Base-by-base conservation (phyloP, 2,797 vertebrate species). In the Sphaeramia orbicularis region DNA sequence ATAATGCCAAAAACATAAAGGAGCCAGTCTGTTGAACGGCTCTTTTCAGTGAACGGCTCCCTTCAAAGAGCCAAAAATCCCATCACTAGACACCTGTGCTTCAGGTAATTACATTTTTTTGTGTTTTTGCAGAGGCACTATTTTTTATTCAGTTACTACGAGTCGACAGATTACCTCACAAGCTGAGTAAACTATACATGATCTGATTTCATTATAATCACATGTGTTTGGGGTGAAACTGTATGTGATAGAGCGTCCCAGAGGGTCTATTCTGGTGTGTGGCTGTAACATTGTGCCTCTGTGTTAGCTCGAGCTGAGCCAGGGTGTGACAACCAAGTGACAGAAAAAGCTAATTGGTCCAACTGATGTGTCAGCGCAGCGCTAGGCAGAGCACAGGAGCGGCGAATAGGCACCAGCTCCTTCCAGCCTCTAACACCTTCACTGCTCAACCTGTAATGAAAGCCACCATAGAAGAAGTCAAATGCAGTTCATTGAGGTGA, bases 261-360 rank as follows among this genome's bases (percentile, higher is more conserved):
- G 53, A 15, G 4, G 16, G 50, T 71, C 47, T 74, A 65, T 71
- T 76, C 19, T 70, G 49, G 70, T 71, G 48, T 71, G 21, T 79
- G 30, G 36, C 65, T 74, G 36, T 54, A 80, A 56, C 61, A 53
- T 58, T 18, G 45, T 49, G 37, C 54, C 40, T 62, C 45, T 63
- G 69, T 56, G 37, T 76, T 67, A 67, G 65, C 54, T 37, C 78
- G 47, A 63, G 55, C 70, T 50, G 43, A 76, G 62, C 53, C 21
- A n/a, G 15, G 24, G 13, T 63, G 67, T 77, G 64, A 78, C 81
- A 81, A 87, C 69, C 58, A 69, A 83, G 61, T 75, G 76, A 74
- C 66, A 64, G 72, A 63, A 74, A 60, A 74, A 78, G 64, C 68
- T 89, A 90, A 87, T 82, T 89, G 86, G 87, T 83, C 70, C 69